Base-by-base conservation (phyloP, 2,888 invertebrate genomes). In the Epinotia bilunana region DNA sequence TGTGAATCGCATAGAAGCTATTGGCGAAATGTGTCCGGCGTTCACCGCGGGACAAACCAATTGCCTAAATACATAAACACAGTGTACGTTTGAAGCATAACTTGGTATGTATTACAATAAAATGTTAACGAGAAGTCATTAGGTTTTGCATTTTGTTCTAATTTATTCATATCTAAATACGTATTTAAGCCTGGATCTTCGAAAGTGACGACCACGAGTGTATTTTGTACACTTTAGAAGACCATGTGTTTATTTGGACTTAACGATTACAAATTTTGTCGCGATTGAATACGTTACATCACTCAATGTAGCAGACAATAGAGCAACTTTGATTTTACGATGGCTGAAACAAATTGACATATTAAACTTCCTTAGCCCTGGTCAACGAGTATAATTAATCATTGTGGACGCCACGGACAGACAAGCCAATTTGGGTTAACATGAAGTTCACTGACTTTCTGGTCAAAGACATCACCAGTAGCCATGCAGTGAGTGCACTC, bases 341-440 rank as follows among this genome's bases (percentile, higher is more conserved):
- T 63, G 57, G 46, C 12, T 62, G 49, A 89, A 88, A 86, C 88
- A 85, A 88, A 88, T 90, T 89, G 88, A 86, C 87, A 85, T 88
- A 88, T 90, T 89, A 90, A 87, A 85, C 88, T 89, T 88, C 87
- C 88, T 88, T 88, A 79, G 83, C 82, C 80, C 86, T 84, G 84
- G 84, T 81, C 84, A 84, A 84, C 83, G 83, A 87, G 87, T 83
- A 86, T 89, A 89, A 93, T 92, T 92, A 93, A 93, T 91, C 89
- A 87, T 87, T 85, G 88, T 84, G 86, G 83, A 86, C 85, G 83
- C 80, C 81, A 82, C 84, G 82, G 81, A 83, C 89, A 83, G 87
- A 86, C 87, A 82, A 82, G 83, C 85, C 89, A 88, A 90, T 91
- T 91, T 86, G 86, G 88, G 88, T 86, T 83, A 83, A 87, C 86